Base-by-base conservation (phyloP, 2,888 invertebrate species). In the Formica aserva region DNA sequence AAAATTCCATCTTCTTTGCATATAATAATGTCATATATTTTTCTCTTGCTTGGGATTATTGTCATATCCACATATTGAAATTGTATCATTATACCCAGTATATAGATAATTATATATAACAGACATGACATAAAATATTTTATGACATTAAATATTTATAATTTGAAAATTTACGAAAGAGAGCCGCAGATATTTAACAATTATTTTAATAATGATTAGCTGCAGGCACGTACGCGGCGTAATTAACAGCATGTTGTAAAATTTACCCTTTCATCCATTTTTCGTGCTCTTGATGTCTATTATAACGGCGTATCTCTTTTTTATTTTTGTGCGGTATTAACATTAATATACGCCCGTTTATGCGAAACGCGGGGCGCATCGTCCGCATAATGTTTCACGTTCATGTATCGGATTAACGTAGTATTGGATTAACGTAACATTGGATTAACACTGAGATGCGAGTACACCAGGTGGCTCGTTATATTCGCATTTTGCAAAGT, bases 401-500 rank as follows among this genome's bases (percentile, higher is more conserved):
- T 15, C 69, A 2, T 32, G 78, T 71, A 71, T 71, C 71, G 71
- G 35, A 80, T 78, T 78, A 78, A 69, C 60, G 45, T 45, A 57
- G 69, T 62, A 78, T 62, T 35, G 60, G 60, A 69, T 78, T 78
- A 78, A 48, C 35, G 71, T 45, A 22, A 9, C 32, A 52, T 69
- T 32, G 69, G 41, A 65, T 65, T 65, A 65, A 65, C 38, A 38
- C 13, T 38, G 38, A n/a, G n/a, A n/a, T n/a, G n/a, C 52, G 26
- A 55, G 38, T 32, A 38, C 41, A 26, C 55, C 15, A 11, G 29
- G 32, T 13, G 26, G 48, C 38, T 55, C 22, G 45, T n/a, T 60
- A 60, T 78, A 78, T 69, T 78, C 78, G 78, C 71, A 35, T 78
- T 78, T 78, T 35, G 8, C 60, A 11, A 48, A 78, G 78, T 69